Evolutionary conservation across 2,113 vertebrate genomes (phyloP).

Genomic region (Galemys pyrenaicus): DNA sequence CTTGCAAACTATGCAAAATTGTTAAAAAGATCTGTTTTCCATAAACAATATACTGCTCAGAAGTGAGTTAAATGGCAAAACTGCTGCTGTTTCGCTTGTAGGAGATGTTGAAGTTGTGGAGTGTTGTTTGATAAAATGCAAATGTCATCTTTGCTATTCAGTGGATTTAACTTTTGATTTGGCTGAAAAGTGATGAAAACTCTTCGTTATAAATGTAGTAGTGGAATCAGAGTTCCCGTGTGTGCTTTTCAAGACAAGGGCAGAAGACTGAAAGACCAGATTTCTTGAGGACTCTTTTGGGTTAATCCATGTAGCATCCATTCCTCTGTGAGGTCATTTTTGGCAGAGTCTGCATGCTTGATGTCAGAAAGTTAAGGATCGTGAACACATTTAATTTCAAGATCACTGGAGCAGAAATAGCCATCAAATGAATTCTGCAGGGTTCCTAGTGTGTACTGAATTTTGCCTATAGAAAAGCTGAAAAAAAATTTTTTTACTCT

Average conservation of each 20-base stretch:
- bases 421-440: slow-evolving; percentile 49
- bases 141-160: neutral
- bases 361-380: slow-evolving; percentile 62
- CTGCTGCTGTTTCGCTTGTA: neutral
- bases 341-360: slow-evolving; percentile 37
- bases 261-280: neutral
- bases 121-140: neutral
- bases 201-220: neutral
- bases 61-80: neutral
- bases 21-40: neutral
- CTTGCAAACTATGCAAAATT: neutral
- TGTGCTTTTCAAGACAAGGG: neutral
- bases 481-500: neutral
- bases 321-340: slow-evolving; percentile 70
- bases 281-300: neutral
- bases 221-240: neutral
- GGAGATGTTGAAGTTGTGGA: neutral
- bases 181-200: neutral
- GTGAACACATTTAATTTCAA: slow-evolving; percentile 47
- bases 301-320: slow-evolving; percentile 17
- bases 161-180: neutral
- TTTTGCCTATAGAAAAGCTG: neutral
- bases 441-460: slow-evolving; percentile 48
- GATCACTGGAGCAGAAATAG: slow-evolving; percentile 62
- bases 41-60: neutral